Conservation (phyloP, 2,888 invertebrate species). For the Clanis bilineata region DNA sequence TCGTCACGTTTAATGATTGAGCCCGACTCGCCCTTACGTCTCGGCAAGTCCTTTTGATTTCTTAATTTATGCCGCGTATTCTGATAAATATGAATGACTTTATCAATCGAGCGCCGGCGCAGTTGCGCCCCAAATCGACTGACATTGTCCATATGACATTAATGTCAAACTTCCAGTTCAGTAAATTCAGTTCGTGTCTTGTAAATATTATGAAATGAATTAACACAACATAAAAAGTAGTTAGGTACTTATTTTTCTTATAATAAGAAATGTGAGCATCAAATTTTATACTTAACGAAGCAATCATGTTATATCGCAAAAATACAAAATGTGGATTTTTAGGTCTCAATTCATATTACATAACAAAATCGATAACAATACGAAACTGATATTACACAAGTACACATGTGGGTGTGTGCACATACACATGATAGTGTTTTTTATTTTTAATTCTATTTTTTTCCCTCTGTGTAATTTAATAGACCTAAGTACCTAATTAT, state of each 20-base stretch:
- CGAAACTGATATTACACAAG: background rate
- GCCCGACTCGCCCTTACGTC: conserved; percentile 6
- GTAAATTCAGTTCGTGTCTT: background rate
- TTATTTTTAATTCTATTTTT: no score
- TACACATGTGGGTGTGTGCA: no score
- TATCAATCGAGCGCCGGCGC: conserved; percentile 7
- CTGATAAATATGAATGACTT: conserved; percentile 20
- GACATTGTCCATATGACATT: conserved; percentile 5
- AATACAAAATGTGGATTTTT: no score
- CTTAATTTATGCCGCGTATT: conserved; percentile 12
- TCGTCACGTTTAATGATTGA: conserved; percentile 56
- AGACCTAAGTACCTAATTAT: no score
- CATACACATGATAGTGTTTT: no score
- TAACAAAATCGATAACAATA: background rate
- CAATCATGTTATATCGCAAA: no score
- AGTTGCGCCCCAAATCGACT: conserved; percentile 5
- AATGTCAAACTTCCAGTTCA: conserved; percentile 6
- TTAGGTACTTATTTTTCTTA: no score
- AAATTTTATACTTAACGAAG: no score
- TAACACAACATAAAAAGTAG: background rate
- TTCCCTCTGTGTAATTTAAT: no score
- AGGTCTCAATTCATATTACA: background rate
- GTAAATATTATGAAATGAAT: background rate
- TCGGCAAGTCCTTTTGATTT: conserved; percentile 8
- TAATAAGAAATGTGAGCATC: no score